These are phyloP conservation scores for Dioctria linearis DNA, from an alignment of 2,888 invertebrate genomes.

Conservation along the genomic window DNA sequence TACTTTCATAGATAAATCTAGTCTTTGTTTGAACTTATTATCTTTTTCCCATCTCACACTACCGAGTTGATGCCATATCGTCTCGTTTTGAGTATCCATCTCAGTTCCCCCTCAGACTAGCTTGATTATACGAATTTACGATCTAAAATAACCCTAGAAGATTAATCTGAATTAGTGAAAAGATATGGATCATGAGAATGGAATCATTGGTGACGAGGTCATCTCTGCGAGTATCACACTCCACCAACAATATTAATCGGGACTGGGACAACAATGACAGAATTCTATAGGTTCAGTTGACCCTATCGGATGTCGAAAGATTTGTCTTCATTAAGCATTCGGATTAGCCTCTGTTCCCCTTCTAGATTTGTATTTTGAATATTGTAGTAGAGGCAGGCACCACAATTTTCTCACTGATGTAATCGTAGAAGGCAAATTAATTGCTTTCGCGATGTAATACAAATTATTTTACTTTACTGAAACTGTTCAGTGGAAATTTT, in stretches of 20 bases:
- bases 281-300: conserved; percentile 6
- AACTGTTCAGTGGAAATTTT: background rate
- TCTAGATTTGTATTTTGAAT: background rate
- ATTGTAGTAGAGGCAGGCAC: background rate
- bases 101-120: background rate
- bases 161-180: conserved; percentile 29
- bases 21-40: conserved; percentile 10
- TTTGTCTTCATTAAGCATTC: conserved; percentile 27
- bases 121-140: background rate
- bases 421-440: conserved; percentile 25
- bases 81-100: background rate
- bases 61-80: too few relatives aligned
- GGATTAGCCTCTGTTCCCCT: background rate
- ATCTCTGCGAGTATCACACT: conserved; percentile 1
- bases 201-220: conserved; percentile 48
- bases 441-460: background rate
- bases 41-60: background rate
- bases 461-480: background rate
- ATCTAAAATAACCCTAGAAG: background rate
- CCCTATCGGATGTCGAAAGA: conserved; percentile 26
- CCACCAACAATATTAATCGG: background rate
- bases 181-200: conserved; percentile 41
- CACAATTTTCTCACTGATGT: background rate
- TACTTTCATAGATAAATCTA: background rate
- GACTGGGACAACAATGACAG: conserved; percentile 12